phyloP scores from a whole-genome alignment of 1,140 invertebrate genomes.

The Nasonia giraulti region DNA sequence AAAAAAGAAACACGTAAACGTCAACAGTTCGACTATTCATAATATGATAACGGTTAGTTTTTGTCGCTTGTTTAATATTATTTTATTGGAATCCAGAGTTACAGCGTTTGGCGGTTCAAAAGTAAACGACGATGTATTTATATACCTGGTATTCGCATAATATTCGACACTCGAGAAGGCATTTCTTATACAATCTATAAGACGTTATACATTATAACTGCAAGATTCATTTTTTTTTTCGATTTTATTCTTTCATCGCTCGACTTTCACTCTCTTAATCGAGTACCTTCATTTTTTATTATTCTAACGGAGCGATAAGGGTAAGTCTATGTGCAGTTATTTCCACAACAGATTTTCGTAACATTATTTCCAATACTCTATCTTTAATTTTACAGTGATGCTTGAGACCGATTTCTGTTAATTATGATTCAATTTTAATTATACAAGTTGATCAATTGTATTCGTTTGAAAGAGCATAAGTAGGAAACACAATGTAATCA shows the following conservation, averaged over 20 bases:
- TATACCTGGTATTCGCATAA: constrained; percentile 49
- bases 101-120: constrained; percentile 38
- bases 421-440: not conserved
- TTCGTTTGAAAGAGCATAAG: not conserved
- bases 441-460: not conserved
- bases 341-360: constrained; percentile 38
- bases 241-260: constrained; percentile 32
- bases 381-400: not conserved
- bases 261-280: constrained; percentile 13
- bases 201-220: constrained; percentile 44
- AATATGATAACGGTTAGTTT: constrained; percentile 42
- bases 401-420: not conserved
- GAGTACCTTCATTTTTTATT: constrained; percentile 19
- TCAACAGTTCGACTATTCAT: constrained; percentile 45
- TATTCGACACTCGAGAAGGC: constrained; percentile 53
- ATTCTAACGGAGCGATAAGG: not conserved
- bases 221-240: constrained; percentile 39
- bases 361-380: not conserved
- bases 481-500: not conserved
- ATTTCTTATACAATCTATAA: constrained; percentile 51
- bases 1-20: constrained; percentile 46
- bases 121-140: constrained; percentile 45
- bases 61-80: constrained; percentile 31
- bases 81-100: constrained; percentile 36
- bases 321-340: constrained; percentile 19